Conservation (phyloP, 1,140 invertebrate species). For the Drosophila pallidifrons region DNA sequence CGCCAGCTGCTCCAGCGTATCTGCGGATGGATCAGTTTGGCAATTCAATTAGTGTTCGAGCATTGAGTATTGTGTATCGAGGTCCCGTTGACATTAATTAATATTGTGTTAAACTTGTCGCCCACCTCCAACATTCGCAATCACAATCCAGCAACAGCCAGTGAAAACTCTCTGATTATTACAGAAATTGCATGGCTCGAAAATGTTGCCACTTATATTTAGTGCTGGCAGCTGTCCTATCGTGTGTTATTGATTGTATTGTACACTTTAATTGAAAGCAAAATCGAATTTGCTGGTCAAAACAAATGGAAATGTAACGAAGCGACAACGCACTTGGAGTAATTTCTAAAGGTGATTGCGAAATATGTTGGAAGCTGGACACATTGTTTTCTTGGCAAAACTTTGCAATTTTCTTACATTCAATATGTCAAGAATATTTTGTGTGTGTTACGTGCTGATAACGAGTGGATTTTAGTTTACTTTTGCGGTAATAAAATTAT, state of each 20-base stretch:
- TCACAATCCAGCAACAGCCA: neutral
- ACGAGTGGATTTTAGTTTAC: neutral
- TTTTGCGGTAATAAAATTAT: neutral
- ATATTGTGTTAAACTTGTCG: constrained; percentile 57
- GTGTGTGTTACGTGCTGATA: neutral
- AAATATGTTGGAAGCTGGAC: neutral
- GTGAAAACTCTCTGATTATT: constrained; percentile 20
- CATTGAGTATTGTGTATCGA: constrained; percentile 1
- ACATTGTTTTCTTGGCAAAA: neutral
- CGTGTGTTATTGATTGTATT: constrained; percentile 64
- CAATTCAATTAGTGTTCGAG: constrained; percentile 63
- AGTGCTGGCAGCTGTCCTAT: neutral
- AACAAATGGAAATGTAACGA: neutral
- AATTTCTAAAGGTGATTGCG: neutral
- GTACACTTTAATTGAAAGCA: constrained; percentile 58
- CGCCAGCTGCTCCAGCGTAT: constrained; percentile 79
- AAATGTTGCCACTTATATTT: constrained; percentile 2
- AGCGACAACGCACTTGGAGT: neutral
- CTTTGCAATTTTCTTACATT: neutral
- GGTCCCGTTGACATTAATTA: constrained; percentile 67
- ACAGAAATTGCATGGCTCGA: constrained; percentile 45
- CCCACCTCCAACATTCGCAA: neutral
- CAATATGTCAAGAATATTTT: neutral
- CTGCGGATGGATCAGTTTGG: constrained; percentile 48
- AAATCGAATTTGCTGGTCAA: constrained; percentile 55